A percentile compares a stretch with the other conserved stretches of the same genome.
These are phyloP conservation scores for Caenorhabditis doughertyi DNA, from an alignment of 2,888 invertebrate species.

Conservation along the genomic window DNA sequence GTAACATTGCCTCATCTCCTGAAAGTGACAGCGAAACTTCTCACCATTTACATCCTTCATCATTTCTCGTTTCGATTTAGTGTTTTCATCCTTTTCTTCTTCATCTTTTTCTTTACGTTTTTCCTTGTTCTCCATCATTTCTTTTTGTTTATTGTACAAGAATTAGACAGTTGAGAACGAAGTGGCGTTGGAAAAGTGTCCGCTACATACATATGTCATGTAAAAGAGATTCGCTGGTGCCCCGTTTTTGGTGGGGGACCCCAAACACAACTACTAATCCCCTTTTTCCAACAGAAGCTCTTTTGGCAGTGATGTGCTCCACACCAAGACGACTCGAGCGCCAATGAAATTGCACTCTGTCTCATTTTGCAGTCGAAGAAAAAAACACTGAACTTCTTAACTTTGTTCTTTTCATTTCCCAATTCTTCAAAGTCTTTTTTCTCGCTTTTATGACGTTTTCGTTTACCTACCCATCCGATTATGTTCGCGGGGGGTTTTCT, in stretches of 20 bases:
- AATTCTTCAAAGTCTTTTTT: conserved; percentile 13
- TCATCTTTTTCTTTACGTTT: background rate
- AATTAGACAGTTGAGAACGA: conserved; percentile 59
- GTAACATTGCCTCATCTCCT: conserved; percentile 50
- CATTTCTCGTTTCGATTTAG: background rate
- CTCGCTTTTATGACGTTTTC: conserved; percentile 23
- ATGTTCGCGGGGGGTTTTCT: conserved; percentile 25
- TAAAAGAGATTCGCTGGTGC: conserved; percentile 53
- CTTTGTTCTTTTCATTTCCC: background rate
- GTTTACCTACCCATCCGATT: conserved; percentile 30
- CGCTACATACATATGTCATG: conserved; percentile 62
- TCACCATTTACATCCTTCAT: conserved; percentile 17
- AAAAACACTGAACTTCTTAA: conserved; percentile 14
- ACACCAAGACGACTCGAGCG: conserved; percentile 20
- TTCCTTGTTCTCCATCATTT: background rate
- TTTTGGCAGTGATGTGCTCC: conserved; percentile 48
- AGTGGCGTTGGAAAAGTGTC: conserved; percentile 45
- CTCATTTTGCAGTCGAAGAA: conserved; percentile 16
- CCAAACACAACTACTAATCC: conserved; percentile 65
- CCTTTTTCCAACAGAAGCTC: conserved; percentile 58
- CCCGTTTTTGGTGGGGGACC: conserved; percentile 57
- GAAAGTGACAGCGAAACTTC: conserved; percentile 49
- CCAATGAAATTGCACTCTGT: conserved; percentile 59
- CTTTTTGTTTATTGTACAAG: conserved; percentile 59
- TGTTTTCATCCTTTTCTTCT: background rate